These are phyloP conservation scores for Agrypnus murinus DNA, from an alignment of 2,888 invertebrate species.

Conservation along the genomic window DNA sequence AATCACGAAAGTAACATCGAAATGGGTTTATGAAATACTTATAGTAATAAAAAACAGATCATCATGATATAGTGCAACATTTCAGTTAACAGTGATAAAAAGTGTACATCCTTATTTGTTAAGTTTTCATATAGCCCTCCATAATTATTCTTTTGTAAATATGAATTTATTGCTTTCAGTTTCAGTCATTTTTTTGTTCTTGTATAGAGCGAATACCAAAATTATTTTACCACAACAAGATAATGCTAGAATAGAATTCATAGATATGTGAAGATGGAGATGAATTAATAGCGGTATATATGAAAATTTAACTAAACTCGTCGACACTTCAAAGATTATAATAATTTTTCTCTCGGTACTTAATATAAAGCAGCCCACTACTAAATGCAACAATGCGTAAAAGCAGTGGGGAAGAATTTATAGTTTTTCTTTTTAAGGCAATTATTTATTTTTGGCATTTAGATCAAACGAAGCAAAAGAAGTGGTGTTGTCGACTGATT, in stretches of 20 bases:
- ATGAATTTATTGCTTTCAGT: constrained; percentile 23
- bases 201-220: not conserved
- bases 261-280: not conserved
- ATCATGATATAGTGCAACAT: constrained; percentile 17
- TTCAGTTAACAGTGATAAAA: constrained; percentile 24
- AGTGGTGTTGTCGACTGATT: too few species aligned
- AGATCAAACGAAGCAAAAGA: constrained; percentile 11
- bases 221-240: not conserved
- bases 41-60: not conserved
- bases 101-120: not conserved
- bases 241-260: not conserved
- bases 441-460: not conserved
- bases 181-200: constrained; percentile 6
- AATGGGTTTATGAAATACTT: too few species aligned
- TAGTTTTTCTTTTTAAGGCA: constrained; percentile 1
- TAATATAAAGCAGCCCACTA: constrained; percentile 39
- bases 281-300: not conserved
- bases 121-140: constrained; percentile 7
- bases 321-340: too few species aligned
- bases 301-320: not conserved
- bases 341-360: not conserved
- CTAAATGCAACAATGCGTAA: constrained; percentile 37
- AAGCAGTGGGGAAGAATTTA: constrained; percentile 40
- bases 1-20: too few species aligned
- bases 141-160: not conserved